Evolutionary conservation across 2,888 invertebrate species (phyloP), one percentile per base, ranked within the genome.

Genomic region (Dioctria linearis): DNA sequence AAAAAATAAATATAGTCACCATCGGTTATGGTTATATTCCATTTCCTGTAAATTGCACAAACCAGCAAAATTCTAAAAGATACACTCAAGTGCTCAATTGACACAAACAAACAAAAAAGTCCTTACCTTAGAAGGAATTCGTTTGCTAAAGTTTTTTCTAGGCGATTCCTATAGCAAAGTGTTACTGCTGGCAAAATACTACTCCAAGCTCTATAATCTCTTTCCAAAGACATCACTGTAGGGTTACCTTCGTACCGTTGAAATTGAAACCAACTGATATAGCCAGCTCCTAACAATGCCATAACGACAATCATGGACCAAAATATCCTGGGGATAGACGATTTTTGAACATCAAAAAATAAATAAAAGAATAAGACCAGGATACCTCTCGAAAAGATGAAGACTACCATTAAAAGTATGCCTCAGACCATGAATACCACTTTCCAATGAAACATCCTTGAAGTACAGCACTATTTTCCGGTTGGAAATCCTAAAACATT

Each of bases 1-100:
- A 88, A 85, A 71, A 90, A 90, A 83, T 90, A 90, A 8, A 87
- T 85, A 82, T 89, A 91, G 39, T 89, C 89, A 79, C 87, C 85
- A 81, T 91, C 86, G 0, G 86, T 84, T 43, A 86, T 84, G 8
- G 87, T 87, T 6, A 90, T 84, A 82, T 88, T 88, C 91, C 91
- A 91, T 71, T 85, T 83, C 43, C 79, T 80, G n/a, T 57, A 42
- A 6, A 13, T 67, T 25, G 25, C 25, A 25, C 25, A 25, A 25
- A 25, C 25, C 0, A 25, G 2, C 25, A 25, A 25, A 25, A 25
- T 2, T 25, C 0, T 25, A 25, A 25, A 2, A 25, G 25, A 25
- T 25, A 25, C 25, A 1, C 25, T 25, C 25, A 25, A 25, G 25
- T 25, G 25, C 25, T 25, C 25, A 25, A 25, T 25, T 25, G 25